Percentiles rank a stretch among this genome's conserved stretches.
Conservation (phyloP, 2,113 vertebrate species). For the Rhea americana region DNA sequence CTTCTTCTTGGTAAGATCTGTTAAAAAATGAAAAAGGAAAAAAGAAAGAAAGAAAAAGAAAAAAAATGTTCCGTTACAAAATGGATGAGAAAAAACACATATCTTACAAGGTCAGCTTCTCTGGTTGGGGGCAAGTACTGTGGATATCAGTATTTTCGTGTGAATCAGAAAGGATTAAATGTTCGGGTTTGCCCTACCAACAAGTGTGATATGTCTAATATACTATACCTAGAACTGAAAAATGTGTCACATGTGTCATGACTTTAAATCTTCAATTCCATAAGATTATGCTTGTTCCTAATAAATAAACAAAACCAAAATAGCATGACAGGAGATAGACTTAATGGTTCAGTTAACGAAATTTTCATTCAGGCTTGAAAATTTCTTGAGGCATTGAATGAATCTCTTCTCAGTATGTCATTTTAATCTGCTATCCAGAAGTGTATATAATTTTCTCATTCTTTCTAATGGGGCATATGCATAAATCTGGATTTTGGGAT, state of each 20-base stretch:
- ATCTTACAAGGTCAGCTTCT: background rate
- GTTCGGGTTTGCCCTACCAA: background rate
- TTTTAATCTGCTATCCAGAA: background rate
- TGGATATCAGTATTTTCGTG: background rate
- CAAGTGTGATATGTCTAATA: background rate
- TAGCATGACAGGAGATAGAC: background rate
- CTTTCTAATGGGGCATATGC: background rate
- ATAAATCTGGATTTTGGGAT: background rate
- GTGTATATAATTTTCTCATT: background rate
- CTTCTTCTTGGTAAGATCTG: background rate
- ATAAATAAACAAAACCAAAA: constrained; percentile 29
- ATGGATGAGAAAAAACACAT: background rate
- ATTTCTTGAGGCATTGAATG: background rate
- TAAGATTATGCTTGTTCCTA: background rate
- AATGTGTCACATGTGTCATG: background rate
- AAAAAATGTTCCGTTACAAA: background rate
- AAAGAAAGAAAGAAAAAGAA: background rate
- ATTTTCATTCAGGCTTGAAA: constrained; percentile 29
- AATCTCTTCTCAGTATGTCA: background rate
- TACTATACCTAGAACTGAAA: background rate
- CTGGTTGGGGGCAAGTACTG: background rate
- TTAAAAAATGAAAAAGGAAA: background rate
- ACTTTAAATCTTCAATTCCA: background rate
- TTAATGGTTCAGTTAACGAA: background rate
- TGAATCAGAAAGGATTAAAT: background rate